Conservation (phyloP, 2,888 invertebrate species). For the Sphaerophoria rueppellii region DNA sequence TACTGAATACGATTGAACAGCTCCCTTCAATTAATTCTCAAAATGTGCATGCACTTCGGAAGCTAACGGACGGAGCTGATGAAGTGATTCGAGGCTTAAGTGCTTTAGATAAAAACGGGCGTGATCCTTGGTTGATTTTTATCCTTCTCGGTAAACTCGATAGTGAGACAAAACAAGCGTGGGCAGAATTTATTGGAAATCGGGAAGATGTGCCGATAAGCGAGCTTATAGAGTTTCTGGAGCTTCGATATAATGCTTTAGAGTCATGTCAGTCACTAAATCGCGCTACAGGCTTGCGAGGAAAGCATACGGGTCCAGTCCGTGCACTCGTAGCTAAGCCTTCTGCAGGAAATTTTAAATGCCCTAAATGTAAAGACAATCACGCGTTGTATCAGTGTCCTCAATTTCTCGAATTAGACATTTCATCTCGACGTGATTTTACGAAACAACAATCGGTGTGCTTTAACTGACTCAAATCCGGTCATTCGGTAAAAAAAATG, state of each 20-base stretch:
- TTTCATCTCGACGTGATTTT: constrained; percentile 13
- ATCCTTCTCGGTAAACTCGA: constrained; percentile 1
- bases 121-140: constrained; percentile 28
- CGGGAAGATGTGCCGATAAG: not conserved
- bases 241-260: constrained; percentile 10
- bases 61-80: constrained; percentile 1
- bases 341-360: not conserved
- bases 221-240: not conserved
- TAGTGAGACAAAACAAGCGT: not conserved
- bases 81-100: not conserved
- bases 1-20: too few species aligned
- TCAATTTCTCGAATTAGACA: constrained; percentile 32
- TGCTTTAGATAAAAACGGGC: constrained; percentile 3
- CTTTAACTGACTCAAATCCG: constrained; percentile 15
- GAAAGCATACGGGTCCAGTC: constrained; percentile 3
- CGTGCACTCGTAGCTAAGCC: constrained; percentile 16
- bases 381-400: constrained; percentile 15
- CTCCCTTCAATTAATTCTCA: not conserved
- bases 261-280: constrained; percentile 29
- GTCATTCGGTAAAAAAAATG: constrained; percentile 14
- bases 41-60: not conserved
- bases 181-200: constrained; percentile 6
- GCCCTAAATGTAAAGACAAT: constrained; percentile 12
- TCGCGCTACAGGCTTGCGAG: not conserved
- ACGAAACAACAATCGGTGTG: constrained; percentile 20